Evolutionary conservation across 2,113 vertebrate species (phyloP).

Genomic region (Sminthopsis crassicaudata): DNA sequence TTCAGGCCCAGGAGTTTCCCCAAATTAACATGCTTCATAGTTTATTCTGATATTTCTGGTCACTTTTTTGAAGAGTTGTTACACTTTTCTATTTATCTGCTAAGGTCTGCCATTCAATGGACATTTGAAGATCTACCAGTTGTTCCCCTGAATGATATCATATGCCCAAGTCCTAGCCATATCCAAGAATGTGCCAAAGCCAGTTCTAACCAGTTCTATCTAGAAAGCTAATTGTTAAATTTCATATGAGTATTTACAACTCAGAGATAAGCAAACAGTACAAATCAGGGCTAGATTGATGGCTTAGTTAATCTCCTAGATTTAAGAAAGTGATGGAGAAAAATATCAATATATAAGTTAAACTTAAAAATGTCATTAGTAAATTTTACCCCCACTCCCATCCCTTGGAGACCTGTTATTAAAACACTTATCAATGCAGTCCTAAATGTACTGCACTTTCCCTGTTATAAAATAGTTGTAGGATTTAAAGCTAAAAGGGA

Average conservation of each 20-base stretch:
- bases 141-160: neutral
- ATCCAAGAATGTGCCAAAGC: neutral
- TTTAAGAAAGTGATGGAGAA: neutral
- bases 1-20: neutral
- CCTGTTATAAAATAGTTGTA: neutral
- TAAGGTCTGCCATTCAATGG: conserved; percentile 19
- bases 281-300: neutral
- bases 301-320: neutral
- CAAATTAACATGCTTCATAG: neutral
- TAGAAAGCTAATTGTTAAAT: neutral
- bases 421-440: neutral
- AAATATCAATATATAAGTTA: neutral
- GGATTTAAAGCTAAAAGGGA: neutral
- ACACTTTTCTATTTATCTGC: neutral
- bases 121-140: neutral
- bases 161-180: neutral
- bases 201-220: neutral
- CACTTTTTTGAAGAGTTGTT: conserved; percentile 8
- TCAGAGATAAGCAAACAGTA: neutral
- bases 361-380: neutral
- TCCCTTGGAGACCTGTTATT: neutral
- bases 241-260: neutral
- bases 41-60: neutral
- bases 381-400: too few species aligned
- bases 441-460: neutral